A percentile compares a stretch with the other conserved stretches of the same genome.
These are phyloP conservation scores for Peromyscus polionotus DNA, from an alignment of 2,113 vertebrate species.

Conservation along the genomic window DNA sequence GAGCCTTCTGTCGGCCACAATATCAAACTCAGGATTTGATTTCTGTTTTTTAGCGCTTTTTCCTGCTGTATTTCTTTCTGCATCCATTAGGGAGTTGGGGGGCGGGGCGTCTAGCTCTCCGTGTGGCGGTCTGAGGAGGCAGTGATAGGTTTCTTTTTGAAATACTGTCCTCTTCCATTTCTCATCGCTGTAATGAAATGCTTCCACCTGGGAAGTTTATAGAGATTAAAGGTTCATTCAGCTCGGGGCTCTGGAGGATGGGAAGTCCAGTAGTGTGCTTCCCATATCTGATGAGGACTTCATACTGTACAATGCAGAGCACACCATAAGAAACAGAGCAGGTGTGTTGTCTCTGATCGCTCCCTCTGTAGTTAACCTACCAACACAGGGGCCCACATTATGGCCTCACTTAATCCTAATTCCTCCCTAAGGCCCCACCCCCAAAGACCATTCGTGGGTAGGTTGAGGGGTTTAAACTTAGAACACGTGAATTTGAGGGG, in stretches of 20 bases:
- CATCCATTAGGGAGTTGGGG: not conserved
- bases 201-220: not conserved
- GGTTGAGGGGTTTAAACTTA: not conserved
- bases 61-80: not conserved
- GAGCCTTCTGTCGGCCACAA: not conserved
- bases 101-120: not conserved
- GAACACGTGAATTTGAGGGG: not conserved
- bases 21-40: not conserved
- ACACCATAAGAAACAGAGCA: not conserved
- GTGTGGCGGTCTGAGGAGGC: not conserved
- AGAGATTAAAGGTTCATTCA: not conserved
- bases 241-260: too few species aligned
- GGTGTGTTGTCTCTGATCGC: too few species aligned
- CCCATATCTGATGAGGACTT: not conserved
- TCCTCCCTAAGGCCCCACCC: not conserved
- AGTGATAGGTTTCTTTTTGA: not conserved
- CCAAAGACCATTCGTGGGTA: not conserved
- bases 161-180: not conserved
- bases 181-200: not conserved
- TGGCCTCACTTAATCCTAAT: not conserved
- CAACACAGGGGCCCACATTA: too few species aligned
- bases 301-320: not conserved
- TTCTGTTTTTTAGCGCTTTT: not conserved
- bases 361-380: not conserved
- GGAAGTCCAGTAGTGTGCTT: not conserved